phyloP scores from a whole-genome alignment of 2,113 vertebrate genomes.

The Platanista minor region DNA sequence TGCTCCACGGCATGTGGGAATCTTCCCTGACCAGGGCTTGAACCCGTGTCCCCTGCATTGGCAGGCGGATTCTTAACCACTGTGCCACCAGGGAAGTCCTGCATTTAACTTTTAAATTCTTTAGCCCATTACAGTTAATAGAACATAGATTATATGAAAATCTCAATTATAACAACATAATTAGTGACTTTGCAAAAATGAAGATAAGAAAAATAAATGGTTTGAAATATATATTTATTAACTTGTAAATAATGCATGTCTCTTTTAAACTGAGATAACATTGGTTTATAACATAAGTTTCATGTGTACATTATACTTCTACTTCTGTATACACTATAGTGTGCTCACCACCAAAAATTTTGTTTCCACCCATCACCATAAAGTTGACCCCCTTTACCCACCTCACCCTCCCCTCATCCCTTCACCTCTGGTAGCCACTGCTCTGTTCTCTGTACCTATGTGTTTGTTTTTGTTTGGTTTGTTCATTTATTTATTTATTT shows the following conservation, averaged over 20 bases:
- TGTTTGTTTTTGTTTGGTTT: neutral
- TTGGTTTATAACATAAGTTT: neutral
- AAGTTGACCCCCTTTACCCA: neutral
- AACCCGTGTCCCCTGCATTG: no score
- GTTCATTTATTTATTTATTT: neutral
- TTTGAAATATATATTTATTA: neutral
- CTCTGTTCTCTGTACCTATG: neutral
- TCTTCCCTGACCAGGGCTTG: no score
- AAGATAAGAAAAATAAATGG: neutral
- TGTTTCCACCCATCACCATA: neutral
- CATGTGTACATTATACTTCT: neutral
- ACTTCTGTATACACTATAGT: neutral
- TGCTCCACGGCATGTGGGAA: no score
- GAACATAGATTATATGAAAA: neutral
- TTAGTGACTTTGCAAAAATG: neutral
- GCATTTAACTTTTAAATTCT: neutral
- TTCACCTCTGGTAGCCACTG: neutral
- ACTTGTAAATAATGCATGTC: neutral
- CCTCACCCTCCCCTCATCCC: neutral
- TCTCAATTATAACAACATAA: neutral
- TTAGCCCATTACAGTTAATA: neutral
- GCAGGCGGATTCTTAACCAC: no score
- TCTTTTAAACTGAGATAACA: neutral
- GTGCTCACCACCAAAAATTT: neutral
- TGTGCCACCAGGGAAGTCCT: no score